A percentile compares a stretch with the other conserved stretches of the same genome.
Conservation (phyloP, 1,140 invertebrate genomes). For the Drosophila kanapiae region DNA sequence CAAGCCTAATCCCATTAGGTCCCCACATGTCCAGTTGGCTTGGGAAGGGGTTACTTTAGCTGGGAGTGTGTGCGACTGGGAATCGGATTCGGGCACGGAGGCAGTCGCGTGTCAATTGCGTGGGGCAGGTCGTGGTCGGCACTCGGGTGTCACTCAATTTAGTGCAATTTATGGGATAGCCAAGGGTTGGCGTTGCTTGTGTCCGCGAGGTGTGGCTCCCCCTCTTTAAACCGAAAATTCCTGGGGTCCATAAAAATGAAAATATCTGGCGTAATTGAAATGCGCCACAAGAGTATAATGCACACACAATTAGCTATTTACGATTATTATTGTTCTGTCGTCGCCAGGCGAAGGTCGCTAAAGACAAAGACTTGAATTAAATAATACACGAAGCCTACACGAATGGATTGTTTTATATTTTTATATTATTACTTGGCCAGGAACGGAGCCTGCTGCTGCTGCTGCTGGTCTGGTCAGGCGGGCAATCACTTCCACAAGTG, state of each 20-base stretch:
- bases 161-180: slow-evolving; percentile 43
- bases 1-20: slow-evolving; percentile 73
- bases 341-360: slow-evolving; percentile 23
- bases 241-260: slow-evolving; percentile 23
- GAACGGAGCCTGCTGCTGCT: slow-evolving; percentile 35
- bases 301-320: slow-evolving; percentile 56
- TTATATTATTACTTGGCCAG: slow-evolving; percentile 31
- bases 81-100: slow-evolving; percentile 6
- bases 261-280: slow-evolving; percentile 32
- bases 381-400: slow-evolving; percentile 21
- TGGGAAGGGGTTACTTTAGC: background rate
- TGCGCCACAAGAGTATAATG: slow-evolving; percentile 40
- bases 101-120: slow-evolving; percentile 59
- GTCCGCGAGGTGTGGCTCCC: slow-evolving; percentile 22
- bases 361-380: slow-evolving; percentile 40
- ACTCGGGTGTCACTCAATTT: slow-evolving; percentile 58
- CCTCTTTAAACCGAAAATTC: slow-evolving; percentile 23
- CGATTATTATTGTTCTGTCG: slow-evolving; percentile 46
- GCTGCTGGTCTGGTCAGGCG: slow-evolving; percentile 20
- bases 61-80: background rate
- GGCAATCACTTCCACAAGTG: slow-evolving; percentile 63
- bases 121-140: slow-evolving; percentile 54
- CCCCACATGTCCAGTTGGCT: slow-evolving; percentile 40
- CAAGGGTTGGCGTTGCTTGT: slow-evolving; percentile 16
- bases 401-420: slow-evolving; percentile 23